phyloP scores from a whole-genome alignment of 2,797 vertebrate genomes.

The Cephalopachus bancanus region DNA sequence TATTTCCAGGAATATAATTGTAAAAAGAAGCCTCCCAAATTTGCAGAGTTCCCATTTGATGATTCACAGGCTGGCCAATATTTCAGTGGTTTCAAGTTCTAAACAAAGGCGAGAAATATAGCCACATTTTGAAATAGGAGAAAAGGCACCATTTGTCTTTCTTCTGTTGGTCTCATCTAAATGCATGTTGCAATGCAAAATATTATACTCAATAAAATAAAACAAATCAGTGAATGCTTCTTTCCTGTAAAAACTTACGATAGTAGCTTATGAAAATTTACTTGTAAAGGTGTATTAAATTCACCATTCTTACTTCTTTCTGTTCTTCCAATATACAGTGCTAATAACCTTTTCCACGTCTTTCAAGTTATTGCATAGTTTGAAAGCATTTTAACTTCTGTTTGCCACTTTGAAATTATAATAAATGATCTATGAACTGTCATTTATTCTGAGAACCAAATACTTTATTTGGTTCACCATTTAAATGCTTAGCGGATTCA shows the following conservation, averaged over 20 bases:
- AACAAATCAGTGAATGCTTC: not conserved
- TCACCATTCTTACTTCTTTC: not conserved
- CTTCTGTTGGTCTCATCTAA: not conserved
- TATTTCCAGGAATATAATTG: not conserved
- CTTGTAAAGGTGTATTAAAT: conserved; percentile 38
- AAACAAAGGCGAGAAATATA: not conserved
- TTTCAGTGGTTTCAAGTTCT: not conserved
- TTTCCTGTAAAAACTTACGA: not conserved
- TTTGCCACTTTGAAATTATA: conserved; percentile 47
- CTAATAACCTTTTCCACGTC: not conserved
- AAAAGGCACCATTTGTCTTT: not conserved
- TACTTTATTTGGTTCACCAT: conserved; percentile 65
- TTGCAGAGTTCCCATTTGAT: not conserved
- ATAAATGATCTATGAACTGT: conserved; percentile 52
- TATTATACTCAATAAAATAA: conserved; percentile 21
- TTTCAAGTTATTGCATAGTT: conserved; percentile 65
- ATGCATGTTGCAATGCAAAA: not conserved
- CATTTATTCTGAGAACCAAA: conserved; percentile 61
- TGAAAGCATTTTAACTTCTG: conserved; percentile 65
- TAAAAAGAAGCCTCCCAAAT: not conserved
- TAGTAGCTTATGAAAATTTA: conserved; percentile 22
- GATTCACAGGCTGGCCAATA: not conserved
- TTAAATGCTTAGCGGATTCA: conserved; percentile 39
- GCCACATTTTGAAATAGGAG: not conserved
- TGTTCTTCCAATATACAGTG: not conserved